A percentile compares a stretch with the other conserved stretches of the same genome.
These are phyloP conservation scores for Antheraea mylitta DNA, from an alignment of 1,140 invertebrate genomes.

Conservation along the genomic window DNA sequence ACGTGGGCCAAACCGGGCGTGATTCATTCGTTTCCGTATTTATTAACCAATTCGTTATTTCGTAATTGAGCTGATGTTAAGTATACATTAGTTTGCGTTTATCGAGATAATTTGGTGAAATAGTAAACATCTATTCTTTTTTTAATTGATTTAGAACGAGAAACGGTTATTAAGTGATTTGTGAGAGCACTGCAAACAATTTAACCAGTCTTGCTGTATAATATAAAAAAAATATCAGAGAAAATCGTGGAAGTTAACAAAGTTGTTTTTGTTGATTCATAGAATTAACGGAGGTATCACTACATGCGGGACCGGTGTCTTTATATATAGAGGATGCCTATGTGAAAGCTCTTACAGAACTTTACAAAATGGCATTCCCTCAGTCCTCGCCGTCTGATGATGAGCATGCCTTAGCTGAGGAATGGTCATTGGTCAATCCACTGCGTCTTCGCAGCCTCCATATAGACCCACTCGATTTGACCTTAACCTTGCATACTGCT, in stretches of 20 bases:
- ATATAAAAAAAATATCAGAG: too few species aligned
- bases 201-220: too few species aligned
- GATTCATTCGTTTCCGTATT: too few species aligned
- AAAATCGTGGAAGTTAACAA: neutral
- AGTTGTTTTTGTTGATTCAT: conserved; percentile 13
- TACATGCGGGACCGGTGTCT: conserved; percentile 45
- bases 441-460: conserved; percentile 40
- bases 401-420: conserved; percentile 23
- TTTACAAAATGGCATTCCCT: conserved; percentile 30
- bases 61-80: too few species aligned
- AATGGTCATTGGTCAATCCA: conserved; percentile 35
- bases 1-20: too few species aligned
- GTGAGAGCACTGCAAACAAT: too few species aligned
- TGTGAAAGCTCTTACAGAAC: conserved; percentile 36
- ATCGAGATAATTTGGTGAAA: too few species aligned
- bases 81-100: too few species aligned
- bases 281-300: conserved; percentile 48
- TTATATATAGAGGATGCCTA: conserved; percentile 62
- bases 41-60: too few species aligned
- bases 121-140: too few species aligned
- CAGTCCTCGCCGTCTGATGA: conserved; percentile 8
- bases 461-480: conserved; percentile 49
- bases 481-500: conserved; percentile 60
- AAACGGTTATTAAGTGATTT: too few species aligned
- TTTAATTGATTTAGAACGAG: too few species aligned